phyloP scores from a whole-genome alignment of 2,113 vertebrate species.

The Indicator indicator region DNA sequence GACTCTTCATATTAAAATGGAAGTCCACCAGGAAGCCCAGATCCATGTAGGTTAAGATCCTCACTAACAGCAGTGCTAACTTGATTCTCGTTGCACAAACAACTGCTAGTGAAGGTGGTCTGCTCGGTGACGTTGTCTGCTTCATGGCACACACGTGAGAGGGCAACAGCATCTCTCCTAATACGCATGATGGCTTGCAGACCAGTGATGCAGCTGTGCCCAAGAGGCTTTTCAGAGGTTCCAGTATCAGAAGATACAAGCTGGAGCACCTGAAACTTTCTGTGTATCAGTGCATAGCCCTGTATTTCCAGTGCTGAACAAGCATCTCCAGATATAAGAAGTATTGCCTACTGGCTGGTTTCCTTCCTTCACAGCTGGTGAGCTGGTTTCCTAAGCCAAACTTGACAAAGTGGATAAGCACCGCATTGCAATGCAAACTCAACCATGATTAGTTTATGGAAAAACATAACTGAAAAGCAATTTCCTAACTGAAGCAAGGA shows the following conservation, averaged over 20 bases:
- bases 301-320: not conserved
- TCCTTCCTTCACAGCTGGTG: not conserved
- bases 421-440: not conserved
- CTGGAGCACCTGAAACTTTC: not conserved
- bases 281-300: not conserved
- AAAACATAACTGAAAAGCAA: constrained; percentile 6
- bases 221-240: not conserved
- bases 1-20: not conserved
- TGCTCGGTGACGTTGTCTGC: not conserved
- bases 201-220: not conserved
- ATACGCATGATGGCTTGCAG: accelerated
- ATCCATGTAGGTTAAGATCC: not conserved
- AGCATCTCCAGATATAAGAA: not conserved
- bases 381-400: not conserved
- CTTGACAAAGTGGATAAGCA: not conserved
- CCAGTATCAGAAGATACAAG: not conserved
- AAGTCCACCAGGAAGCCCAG: not conserved
- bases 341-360: not conserved
- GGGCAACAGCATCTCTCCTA: not conserved
- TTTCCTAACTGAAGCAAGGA: constrained; percentile 33
- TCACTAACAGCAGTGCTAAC: not conserved
- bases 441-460: not conserved
- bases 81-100: not conserved
- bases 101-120: no score
- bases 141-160: not conserved